Percentiles rank a stretch among this genome's conserved stretches.
phyloP scores from a whole-genome alignment of 2,888 invertebrate genomes.

The Crocallis elinguaria region DNA sequence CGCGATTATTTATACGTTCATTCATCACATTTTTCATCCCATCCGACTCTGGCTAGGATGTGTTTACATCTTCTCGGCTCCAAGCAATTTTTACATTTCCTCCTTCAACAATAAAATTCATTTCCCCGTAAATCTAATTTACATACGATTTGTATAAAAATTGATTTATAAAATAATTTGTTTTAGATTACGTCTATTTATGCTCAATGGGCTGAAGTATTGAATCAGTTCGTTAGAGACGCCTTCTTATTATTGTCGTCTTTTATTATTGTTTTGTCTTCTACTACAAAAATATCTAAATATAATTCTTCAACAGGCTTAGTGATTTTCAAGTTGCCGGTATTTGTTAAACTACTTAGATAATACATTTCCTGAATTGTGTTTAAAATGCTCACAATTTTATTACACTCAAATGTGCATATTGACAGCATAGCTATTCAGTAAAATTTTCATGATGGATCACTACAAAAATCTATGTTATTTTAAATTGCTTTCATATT shows the following conservation, averaged over 20 bases:
- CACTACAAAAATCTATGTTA: conserved; percentile 24
- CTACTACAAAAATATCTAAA: too few relatives aligned
- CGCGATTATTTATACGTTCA: conserved; percentile 65
- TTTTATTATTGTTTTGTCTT: background rate
- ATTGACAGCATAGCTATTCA: background rate
- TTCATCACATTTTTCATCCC: conserved; percentile 63
- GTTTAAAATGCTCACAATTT: too few relatives aligned
- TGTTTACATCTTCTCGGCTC: conserved; percentile 40
- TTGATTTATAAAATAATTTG: conserved; percentile 43
- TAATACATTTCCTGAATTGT: too few relatives aligned
- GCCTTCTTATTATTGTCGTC: background rate
- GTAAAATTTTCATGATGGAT: conserved; percentile 8
- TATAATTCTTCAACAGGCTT: too few relatives aligned
- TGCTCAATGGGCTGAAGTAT: conserved; percentile 38
- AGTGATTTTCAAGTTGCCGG: too few relatives aligned
- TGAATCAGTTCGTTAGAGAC: conserved; percentile 36
- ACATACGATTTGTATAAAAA: conserved; percentile 32
- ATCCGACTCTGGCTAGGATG: conserved; percentile 40
- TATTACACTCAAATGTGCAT: background rate
- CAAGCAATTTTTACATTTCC: conserved; percentile 43
- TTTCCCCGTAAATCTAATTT: conserved; percentile 30
- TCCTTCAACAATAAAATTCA: conserved; percentile 36
- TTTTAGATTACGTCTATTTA: conserved; percentile 37
- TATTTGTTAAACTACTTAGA: background rate
- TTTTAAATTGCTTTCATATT: conserved; percentile 46